Base-by-base conservation (phyloP, 1,140 invertebrate species). In the Onthophagus taurus region DNA sequence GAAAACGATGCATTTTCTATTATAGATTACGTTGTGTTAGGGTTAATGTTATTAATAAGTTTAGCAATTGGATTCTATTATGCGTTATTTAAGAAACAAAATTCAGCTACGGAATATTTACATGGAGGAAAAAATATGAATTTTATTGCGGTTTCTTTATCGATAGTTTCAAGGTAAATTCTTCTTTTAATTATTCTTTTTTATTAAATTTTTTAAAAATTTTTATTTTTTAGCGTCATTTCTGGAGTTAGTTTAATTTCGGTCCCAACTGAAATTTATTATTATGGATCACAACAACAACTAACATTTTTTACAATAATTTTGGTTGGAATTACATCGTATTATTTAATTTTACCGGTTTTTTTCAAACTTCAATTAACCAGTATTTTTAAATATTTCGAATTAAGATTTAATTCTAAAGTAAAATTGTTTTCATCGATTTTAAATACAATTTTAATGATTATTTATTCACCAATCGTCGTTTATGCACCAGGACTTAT, bases 161-260 rank as follows among this genome's bases (percentile, higher is more conserved):
- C 78, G 0, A 49, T 81, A 12, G 68, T 81, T 23, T 72, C 78
- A 19, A 79, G 76, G 77, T 76, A 59, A 56, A 2, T 35, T 42
- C 5, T 30, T 17, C 14, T 31, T n/a, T 18, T 7, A 43, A 23
- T 42, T 51, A 5, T 18, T 33, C 18, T 33, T n/a, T 16, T 13
- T 16, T 9, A 12, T 31, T 31, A n/a, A 36, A 19, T 18, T 18
- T 9, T 68, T n/a, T 4, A 29, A 78, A 20, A 6, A 12, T 7
- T 2, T 21, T n/a, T 6, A n/a, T 11, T 44, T 71, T 69, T 61
- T 58, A 86, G 82, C 58, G 83, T 85, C 53, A 69, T 87, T 54
- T 89, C 85, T 11, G 84, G 84, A 31, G 79, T 89, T 17, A 83
- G 83, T 0, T 57, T 90, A 3, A 67, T 89, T 0, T 83, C 83